These are phyloP conservation scores for Calycopis cecrops DNA, from an alignment of 1,140 invertebrate genomes.

Conservation along the genomic window DNA sequence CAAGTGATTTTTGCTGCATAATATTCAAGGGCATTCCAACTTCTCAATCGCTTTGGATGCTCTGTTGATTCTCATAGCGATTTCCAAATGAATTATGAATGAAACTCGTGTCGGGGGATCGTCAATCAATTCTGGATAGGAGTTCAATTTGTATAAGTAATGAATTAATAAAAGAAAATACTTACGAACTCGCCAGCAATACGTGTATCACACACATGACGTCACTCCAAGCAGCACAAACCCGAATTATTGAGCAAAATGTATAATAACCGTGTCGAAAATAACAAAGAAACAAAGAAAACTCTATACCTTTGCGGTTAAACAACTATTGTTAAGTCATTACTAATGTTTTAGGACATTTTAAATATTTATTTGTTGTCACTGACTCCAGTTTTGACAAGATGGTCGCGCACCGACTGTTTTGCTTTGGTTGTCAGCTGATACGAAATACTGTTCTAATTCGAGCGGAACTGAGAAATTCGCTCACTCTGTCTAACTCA, in stretches of 20 bases:
- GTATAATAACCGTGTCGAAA: slow-evolving; percentile 57
- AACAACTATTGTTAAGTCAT: slow-evolving; percentile 62
- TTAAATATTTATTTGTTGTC: slow-evolving; percentile 75
- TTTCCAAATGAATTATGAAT: slow-evolving; percentile 59
- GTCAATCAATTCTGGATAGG: slow-evolving; percentile 38
- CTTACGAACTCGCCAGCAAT: slow-evolving; percentile 72
- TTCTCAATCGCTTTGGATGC: slow-evolving; percentile 42
- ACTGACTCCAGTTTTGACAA: slow-evolving; percentile 75
- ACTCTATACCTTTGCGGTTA: slow-evolving; percentile 62
- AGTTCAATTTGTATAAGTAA: slow-evolving; percentile 48
- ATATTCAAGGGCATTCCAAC: slow-evolving; percentile 72
- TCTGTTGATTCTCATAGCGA: slow-evolving; percentile 27
- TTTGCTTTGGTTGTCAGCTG: slow-evolving; percentile 77
- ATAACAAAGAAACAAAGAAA: slow-evolving; percentile 59
- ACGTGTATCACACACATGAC: slow-evolving; percentile 76
- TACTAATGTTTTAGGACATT: slow-evolving; percentile 67
- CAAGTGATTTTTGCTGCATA: slow-evolving; percentile 69
- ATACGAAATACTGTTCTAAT: slow-evolving; percentile 64
- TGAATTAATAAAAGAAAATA: slow-evolving; percentile 72
- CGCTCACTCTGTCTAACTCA: slow-evolving; percentile 31
- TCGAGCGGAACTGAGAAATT: slow-evolving; percentile 39
- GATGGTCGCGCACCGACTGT: slow-evolving; percentile 76
- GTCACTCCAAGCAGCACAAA: slow-evolving; percentile 75
- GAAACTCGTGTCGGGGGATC: slow-evolving; percentile 43
- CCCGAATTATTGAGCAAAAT: slow-evolving; percentile 72